These are phyloP conservation scores for Crotalus viridis DNA, from an alignment of 2,113 vertebrate genomes.

Conservation along the genomic window DNA sequence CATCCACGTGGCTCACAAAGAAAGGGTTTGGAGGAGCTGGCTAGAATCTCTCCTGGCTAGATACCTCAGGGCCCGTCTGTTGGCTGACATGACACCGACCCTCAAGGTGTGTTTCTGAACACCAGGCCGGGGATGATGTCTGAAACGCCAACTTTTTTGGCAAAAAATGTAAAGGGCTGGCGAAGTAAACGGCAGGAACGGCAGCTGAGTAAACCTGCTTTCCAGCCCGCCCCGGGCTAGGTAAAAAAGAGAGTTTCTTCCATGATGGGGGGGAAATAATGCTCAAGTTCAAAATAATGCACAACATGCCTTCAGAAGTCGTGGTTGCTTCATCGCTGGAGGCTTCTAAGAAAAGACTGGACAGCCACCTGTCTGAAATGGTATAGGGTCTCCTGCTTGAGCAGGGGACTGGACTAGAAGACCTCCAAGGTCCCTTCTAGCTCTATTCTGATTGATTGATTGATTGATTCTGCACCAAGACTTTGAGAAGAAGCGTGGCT, in stretches of 20 bases:
- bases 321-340: background rate
- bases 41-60: background rate
- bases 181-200: background rate
- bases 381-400: background rate
- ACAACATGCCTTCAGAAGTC: accelerated
- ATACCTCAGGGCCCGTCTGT: background rate
- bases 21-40: no score
- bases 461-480: background rate
- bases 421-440: background rate
- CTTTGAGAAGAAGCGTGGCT: background rate
- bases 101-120: background rate
- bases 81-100: background rate
- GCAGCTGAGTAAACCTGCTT: background rate
- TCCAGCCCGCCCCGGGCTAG: background rate
- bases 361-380: background rate
- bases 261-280: background rate
- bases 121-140: background rate
- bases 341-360: background rate
- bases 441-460: background rate
- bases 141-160: background rate
- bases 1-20: background rate
- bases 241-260: background rate
- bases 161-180: background rate
- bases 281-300: background rate
- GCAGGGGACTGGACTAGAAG: background rate